Percentiles rank a stretch among this genome's conserved stretches.
These are phyloP conservation scores for Pediacus dermestoides DNA, from an alignment of 2,888 invertebrate species.

Conservation along the genomic window DNA sequence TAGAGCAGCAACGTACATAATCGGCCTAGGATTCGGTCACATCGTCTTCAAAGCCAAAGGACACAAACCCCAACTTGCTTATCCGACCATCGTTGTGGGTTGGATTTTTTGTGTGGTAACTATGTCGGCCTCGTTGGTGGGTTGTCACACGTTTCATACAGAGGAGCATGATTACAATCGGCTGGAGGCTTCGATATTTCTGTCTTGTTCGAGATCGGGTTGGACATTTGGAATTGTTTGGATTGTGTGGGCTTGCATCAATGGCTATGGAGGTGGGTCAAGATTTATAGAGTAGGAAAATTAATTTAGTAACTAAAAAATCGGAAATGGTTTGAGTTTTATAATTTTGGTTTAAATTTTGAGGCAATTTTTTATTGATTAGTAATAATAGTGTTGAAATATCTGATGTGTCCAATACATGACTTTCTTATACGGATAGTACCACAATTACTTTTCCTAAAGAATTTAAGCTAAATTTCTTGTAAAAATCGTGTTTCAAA, in stretches of 20 bases:
- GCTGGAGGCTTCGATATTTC: slow-evolving; percentile 44
- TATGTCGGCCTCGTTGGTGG: slow-evolving; percentile 33
- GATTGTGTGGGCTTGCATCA: slow-evolving; percentile 54
- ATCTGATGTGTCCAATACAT: no score
- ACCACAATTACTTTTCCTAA: no score
- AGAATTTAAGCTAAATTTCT: no score
- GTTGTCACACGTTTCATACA: slow-evolving; percentile 38
- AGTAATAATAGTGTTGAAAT: no score
- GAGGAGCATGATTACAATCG: slow-evolving; percentile 40
- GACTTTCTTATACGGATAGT: no score
- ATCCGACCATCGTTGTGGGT: slow-evolving; percentile 23
- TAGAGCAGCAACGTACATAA: slow-evolving; percentile 42
- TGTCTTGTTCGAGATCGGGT: slow-evolving; percentile 46
- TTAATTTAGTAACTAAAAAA: no score
- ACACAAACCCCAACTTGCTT: slow-evolving; percentile 24
- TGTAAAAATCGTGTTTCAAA: no score
- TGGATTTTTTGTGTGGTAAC: slow-evolving; percentile 30
- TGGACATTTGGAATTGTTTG: slow-evolving; percentile 54
- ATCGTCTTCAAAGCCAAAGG: slow-evolving; percentile 29
- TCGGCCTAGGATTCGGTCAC: slow-evolving; percentile 43
- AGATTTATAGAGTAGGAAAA: no score
- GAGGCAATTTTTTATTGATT: no score
- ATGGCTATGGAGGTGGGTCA: slow-evolving; percentile 51
- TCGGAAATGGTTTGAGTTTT: no score
- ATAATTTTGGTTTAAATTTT: no score